Evolutionary conservation across 2,113 vertebrate genomes (phyloP), one percentile per base, ranked within the genome.

Genomic region (Hemicordylus capensis): DNA sequence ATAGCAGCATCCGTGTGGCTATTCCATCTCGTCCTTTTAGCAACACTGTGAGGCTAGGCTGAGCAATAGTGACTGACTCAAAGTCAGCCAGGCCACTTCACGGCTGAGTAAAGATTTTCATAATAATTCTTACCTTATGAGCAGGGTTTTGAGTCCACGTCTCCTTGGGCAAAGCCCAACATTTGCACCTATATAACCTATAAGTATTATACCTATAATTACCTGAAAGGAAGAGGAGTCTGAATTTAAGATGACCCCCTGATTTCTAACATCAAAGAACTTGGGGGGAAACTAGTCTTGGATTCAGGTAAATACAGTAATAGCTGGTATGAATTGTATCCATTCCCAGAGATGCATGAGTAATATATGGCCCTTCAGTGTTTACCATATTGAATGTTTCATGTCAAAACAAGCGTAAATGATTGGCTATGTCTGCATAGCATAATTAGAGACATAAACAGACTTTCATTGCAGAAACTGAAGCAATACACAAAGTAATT

Each of bases 351-450:
- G 85, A 87, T 90, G 80, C 14, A 75, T 51, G 46, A 0, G 0
- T 87, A 75, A 85, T 80, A 58, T 10, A 58, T 86, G 86, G 80
- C 85, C 87, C 87, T 80, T 81, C 9, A 12, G 73, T 73, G 79
- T 72, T 89, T 56, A 86, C 80, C 86, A 88, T 85, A 86, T 89
- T 85, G 72, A 86, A 84, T 64, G n/a, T 81, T 87, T 86, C 86
- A 39, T 76, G 88, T 85, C 94, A 90, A 90, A 93, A 92, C 94
- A 92, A 92, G 95, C 58, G 85, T 81, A 83, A 94, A 80, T 69
- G 85, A 86, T 88, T 82, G 58, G 31, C 37, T 70, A 81, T 90
- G 84, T 85, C 90, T 90, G 93, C 74, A 42, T 0, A 2, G 81
- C 82, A 73, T 91, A 91, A 88, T 91, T 69, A 91, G 76, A 81